phyloP scores from a whole-genome alignment of 2,888 invertebrate genomes.

The Tachina fera region DNA sequence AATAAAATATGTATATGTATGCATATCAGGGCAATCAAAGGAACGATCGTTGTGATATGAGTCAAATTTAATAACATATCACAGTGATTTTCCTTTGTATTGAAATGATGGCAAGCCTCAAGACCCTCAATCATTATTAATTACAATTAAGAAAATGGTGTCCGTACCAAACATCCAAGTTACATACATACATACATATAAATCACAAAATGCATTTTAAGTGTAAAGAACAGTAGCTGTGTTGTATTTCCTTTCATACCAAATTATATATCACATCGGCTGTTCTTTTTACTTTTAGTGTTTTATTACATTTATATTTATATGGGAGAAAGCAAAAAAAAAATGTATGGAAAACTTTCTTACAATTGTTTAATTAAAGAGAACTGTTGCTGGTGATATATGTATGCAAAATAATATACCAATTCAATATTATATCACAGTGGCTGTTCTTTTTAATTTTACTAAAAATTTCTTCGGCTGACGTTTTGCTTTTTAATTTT shows the following conservation, averaged over 20 bases:
- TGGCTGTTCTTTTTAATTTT: slow-evolving; percentile 82
- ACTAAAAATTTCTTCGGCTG: slow-evolving; percentile 61
- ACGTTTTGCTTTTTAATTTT: neutral
- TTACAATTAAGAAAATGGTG: neutral
- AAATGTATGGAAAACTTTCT: neutral
- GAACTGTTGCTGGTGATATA: slow-evolving; percentile 78
- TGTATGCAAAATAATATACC: slow-evolving; percentile 68
- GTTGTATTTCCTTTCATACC: slow-evolving; percentile 74
- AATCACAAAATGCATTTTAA: slow-evolving; percentile 45
- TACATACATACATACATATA: neutral
- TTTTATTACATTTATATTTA: slow-evolving; percentile 6
- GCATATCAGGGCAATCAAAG: slow-evolving; percentile 65
- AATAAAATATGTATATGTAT: neutral
- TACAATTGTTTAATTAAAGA: slow-evolving; percentile 76
- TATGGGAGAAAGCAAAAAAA: neutral
- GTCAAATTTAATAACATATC: slow-evolving; percentile 77
- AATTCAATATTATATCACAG: slow-evolving; percentile 79
- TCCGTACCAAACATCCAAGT: neutral
- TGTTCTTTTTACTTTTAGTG: slow-evolving; percentile 81
- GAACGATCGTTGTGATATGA: slow-evolving; percentile 83
- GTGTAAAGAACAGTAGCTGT: slow-evolving; percentile 79
- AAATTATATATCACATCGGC: slow-evolving; percentile 82
- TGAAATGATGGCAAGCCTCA: slow-evolving; percentile 73
- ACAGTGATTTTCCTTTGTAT: slow-evolving; percentile 83
- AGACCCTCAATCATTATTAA: neutral